Evolutionary conservation across 2,888 invertebrate genomes (phyloP).

Genomic region (Saturnia pavonia): DNA sequence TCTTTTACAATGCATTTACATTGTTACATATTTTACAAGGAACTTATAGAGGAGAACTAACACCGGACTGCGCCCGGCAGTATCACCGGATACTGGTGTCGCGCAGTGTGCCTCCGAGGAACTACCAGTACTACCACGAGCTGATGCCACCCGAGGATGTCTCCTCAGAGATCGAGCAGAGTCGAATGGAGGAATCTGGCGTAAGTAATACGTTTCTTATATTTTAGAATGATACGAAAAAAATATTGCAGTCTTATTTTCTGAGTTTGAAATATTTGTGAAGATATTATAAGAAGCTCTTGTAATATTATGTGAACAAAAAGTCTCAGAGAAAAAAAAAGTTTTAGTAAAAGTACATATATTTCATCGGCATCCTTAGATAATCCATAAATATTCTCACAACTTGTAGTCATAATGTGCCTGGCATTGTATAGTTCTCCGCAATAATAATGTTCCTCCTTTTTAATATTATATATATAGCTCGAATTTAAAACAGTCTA

Average conservation of each 20-base stretch:
- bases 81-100: conserved; percentile 49
- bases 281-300: background rate
- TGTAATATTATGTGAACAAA: no score
- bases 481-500: no score
- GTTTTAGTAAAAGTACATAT: no score
- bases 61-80: conserved; percentile 45
- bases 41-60: conserved; percentile 43
- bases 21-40: conserved; percentile 23
- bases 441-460: no score
- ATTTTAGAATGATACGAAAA: background rate
- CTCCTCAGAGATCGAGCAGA: background rate
- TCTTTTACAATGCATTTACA: background rate
- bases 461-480: no score
- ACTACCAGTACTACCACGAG: conserved; percentile 64
- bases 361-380: no score
- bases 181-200: background rate
- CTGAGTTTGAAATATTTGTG: background rate
- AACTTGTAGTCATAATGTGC: no score
- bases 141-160: conserved; percentile 23
- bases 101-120: conserved; percentile 48
- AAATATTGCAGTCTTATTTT: background rate
- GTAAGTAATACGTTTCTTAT: background rate
- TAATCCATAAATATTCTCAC: no score
- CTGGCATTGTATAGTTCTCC: no score
- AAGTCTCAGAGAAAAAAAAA: no score